phyloP scores from a whole-genome alignment of 2,888 invertebrate genomes.

The Spilosoma lubricipeda region DNA sequence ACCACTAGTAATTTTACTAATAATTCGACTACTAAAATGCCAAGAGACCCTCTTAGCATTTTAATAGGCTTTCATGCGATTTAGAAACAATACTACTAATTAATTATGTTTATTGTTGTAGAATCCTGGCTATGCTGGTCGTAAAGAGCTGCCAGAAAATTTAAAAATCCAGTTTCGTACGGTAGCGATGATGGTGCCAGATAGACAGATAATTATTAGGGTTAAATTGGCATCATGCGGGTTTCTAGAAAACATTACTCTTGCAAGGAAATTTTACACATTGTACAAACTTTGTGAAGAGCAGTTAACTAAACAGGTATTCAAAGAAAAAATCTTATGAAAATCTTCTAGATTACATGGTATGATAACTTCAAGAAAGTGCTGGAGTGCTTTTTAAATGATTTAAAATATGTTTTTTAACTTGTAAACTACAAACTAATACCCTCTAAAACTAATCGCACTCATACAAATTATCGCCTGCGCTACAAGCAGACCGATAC shows the following conservation, averaged over 20 bases:
- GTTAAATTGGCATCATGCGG: constrained; percentile 98
- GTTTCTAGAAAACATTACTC: constrained; percentile 97
- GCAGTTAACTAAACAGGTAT: constrained; percentile 97
- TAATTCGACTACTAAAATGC: too few species aligned
- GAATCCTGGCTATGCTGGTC: constrained; percentile 99
- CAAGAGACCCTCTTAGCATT: too few species aligned
- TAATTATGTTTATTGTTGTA: constrained; percentile 60
- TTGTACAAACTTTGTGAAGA: constrained; percentile 98
- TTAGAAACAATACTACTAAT: neutral
- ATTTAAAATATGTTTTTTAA: too few species aligned
- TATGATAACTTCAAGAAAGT: too few species aligned
- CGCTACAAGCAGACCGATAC: neutral
- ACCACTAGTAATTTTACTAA: too few species aligned
- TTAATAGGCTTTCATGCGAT: too few species aligned
- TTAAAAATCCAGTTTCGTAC: constrained; percentile 99
- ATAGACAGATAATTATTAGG: constrained; percentile 98
- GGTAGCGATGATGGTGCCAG: constrained; percentile 99
- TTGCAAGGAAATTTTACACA: constrained; percentile 98
- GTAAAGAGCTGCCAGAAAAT: constrained; percentile 98
- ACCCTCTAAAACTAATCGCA: too few species aligned
- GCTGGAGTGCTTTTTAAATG: too few species aligned
- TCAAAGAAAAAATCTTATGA: neutral
- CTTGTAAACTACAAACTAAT: too few species aligned
- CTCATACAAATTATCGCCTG: neutral
- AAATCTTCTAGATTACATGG: neutral